Evolutionary conservation across 2,888 invertebrate species (phyloP), one percentile per base, ranked within the genome.

Genomic region (Margaritifera margaritifera): DNA sequence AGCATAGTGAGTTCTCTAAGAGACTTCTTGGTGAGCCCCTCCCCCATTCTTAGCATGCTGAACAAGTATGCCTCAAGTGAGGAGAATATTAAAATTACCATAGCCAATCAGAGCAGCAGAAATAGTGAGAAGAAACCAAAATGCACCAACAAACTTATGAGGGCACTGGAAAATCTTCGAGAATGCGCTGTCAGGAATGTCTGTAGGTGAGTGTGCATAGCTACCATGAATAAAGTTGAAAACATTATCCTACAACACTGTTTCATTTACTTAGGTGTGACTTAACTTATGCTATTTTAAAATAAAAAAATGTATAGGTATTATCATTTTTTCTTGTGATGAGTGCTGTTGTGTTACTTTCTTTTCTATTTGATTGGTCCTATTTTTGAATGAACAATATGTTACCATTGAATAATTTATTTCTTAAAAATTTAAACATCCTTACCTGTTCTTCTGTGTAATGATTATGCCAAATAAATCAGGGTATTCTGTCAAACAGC

Each of bases 101-200:
- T 89, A 52, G 88, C 88, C 0, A 85, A 87, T 58, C 88, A 85
- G 52, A 79, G 76, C 42, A 75, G 78, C 54, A 73, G 72, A 18
- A 72, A 71, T 42, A 94, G 71, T 91, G 73, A 75, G 42, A 66
- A 71, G 62, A 76, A 74, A 31, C 69, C 71, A 4, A 69, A 62
- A 61, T 79, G 81, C 1, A 80, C 74, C 27, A 81, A 80, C 59
- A 86, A 84, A 67, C 79, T 88, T 56, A 74, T 82, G 6, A 78
- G 78, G 51, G 85, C 86, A 6, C 96, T 98, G 90, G 97, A 98
- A 90, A 95, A 95, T 71, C 92, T 99, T 58, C 92, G 98, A 62
- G 97, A 98, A 90, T 95, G 97, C 0, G 98, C 98, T 4, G 98
- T 99, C 80, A 96, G 97, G 87, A 98, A 98, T 89, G 91, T 99